Evolutionary conservation across 1,140 invertebrate species (phyloP), one percentile per base, ranked within the genome.

Genomic region (Zaprionus taronus): DNA sequence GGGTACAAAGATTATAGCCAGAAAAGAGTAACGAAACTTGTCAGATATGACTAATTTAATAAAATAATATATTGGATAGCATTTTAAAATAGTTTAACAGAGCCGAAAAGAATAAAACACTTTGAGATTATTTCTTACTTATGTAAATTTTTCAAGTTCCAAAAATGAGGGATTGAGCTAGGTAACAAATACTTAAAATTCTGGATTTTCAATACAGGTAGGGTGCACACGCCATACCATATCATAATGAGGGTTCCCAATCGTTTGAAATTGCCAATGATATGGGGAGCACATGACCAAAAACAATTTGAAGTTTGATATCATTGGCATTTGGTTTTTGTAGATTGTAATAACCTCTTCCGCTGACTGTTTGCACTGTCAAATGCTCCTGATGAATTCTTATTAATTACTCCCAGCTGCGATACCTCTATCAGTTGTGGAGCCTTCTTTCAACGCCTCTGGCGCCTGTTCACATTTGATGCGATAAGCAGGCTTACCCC

Each of bases 221-320:
- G 7, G 41, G 41, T 47, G 17, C 6, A 20, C 7, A 47, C 7
- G n/a, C n/a, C n/a, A 47, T 9, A 47, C 49, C 53, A 53, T 79
- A 14, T 72, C 77, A 79, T 79, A 51, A 64, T 55, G 72, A 63
- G 26, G 60, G 55, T 49, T 62, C 74, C 56, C 31, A 60, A 51
- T 31, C 61, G 56, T 66, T 55, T 51, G 51, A 68, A 31, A 28
- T 20, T 64, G 47, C 63, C 47, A 41, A 55, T 74, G 72, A 83
- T 87, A 86, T 77, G 51, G 24, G 55, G 31, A 56, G 79, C 83
- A 86, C 83, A 86, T 86, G 83, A 86, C 83, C 77, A 69, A 73
- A 17, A 57, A 73, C 63, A 53, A 67, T 65, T 64, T 77, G 57
- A 67, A 80, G 81, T 81, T 55, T 57, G 63, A 47, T 78, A 78